These are phyloP conservation scores for Strigamia crassipes DNA, from an alignment of 2,888 invertebrate species.

Conservation along the genomic window DNA sequence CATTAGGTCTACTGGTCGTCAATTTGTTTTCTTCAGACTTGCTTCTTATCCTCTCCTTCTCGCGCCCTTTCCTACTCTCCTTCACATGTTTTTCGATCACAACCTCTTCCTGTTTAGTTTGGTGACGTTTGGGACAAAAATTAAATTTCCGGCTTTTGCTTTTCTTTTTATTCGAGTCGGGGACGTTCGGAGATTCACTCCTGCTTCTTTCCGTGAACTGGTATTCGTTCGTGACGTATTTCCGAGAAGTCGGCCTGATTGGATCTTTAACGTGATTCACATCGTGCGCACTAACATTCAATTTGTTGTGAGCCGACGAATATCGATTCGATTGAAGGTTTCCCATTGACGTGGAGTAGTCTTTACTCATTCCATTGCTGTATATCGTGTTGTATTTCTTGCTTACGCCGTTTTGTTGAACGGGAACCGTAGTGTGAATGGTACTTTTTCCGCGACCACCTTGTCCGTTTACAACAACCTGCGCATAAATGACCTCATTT, in stretches of 20 bases:
- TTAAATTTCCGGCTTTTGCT: background rate
- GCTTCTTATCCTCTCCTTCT: background rate
- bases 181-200: background rate
- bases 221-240: background rate
- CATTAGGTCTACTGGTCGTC: slow-evolving; percentile 5
- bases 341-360: slow-evolving; percentile 41
- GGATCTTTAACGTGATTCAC: background rate
- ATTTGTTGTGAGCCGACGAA: background rate
- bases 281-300: slow-evolving; percentile 14
- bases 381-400: background rate
- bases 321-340: slow-evolving; percentile 15
- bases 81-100: slow-evolving; percentile 8
- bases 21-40: slow-evolving; percentile 2
- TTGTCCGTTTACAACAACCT: slow-evolving; percentile 64
- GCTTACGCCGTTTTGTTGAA: slow-evolving; percentile 67
- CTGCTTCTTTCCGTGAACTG: background rate
- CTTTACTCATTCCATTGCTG: slow-evolving; percentile 5
- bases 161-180: background rate
- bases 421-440: slow-evolving; percentile 63
- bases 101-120: slow-evolving; percentile 34
- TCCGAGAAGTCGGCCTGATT: background rate
- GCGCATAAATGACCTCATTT: slow-evolving; percentile 72
- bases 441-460: slow-evolving; percentile 61
- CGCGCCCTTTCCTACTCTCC: background rate
- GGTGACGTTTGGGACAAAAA: background rate